Base-by-base conservation (phyloP, 2,888 invertebrate species). In the Clitarchus hookeri region DNA sequence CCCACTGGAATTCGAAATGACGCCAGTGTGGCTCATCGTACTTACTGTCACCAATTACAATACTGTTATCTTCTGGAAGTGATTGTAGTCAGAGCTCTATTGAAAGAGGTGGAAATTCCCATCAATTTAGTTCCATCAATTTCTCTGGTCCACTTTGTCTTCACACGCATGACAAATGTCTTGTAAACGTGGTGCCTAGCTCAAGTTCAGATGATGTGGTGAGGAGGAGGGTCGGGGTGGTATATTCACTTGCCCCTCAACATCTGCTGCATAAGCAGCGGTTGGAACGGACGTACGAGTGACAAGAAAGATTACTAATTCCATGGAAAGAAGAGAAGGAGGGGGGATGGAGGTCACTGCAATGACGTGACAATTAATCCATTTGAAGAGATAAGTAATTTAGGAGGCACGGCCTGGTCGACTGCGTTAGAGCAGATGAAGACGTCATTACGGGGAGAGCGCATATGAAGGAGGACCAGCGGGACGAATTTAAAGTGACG, bases 361-460 rank as follows among this genome's bases (percentile, higher is more conserved):
- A n/a, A 65, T 65, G 65, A 65, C 65, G 65, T 65, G n/a, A 65
- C 65, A 65, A 65, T 65, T 65, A 65, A 65, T 65, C 23, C 65
- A 65, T 19, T 65, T 65, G 65, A 65, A 65, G 65, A 65, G 65
- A 65, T 65, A 65, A 65, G 65, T 65, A 65, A 65, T 65, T 65
- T 16, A 65, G 65, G 65, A 65, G 65, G 65, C 8, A 19, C n/a
- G 65, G 65, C 65, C 65, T n/a, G 23, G 65, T 53, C 53, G 53
- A 12, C 13, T 0, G 53, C 53, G 53, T 23, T n/a, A 8, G 65
- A n/a, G 8, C 23, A 65, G 65, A 65, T 65, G 65, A n/a, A 65
- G 65, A 65, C 65, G 65, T 65, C 23, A 65, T 65, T n/a, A n/a
- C 65, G 65, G 13, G n/a, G n/a, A 19, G 23, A 65, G 65, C 65